Evolutionary conservation across 2,113 vertebrate genomes (phyloP), one percentile per base, ranked within the genome.

Genomic region (Spea bombifrons): DNA sequence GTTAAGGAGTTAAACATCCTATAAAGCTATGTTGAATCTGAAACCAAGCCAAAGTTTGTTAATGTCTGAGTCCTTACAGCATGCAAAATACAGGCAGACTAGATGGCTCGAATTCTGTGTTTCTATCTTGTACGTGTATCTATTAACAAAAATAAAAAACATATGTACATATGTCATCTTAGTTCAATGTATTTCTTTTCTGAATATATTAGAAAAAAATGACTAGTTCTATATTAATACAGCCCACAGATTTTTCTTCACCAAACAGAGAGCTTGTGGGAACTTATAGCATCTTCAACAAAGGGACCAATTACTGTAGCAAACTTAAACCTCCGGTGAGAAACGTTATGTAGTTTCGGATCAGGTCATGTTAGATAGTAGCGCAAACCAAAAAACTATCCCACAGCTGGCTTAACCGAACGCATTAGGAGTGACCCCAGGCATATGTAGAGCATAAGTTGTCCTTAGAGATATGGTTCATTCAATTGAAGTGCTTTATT

Each of bases 371-470:
- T 76, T 80, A 67, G 10, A 75, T 57, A 10, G 0, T 81, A 79
- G 30, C 81, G 66, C 10, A 82, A 81, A 82, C 75, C 80, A 74
- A 4, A 30, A 75, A 78, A 82, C 84, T 80, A 81, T 74, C 64
- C 66, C 57, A 66, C 44, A 57, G 0, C 73, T 3, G 3, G 3
- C 63, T 2, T 72, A 53, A 78, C 82, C 6, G 0, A 66, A 82
- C 84, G 72, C 49, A 0, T 7, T 63, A 43, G 61, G 59, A 84
- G 52, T 30, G 46, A 80, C 64, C 50, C 52, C 6, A 68, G 53
- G 64, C 70, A 73, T 72, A 59, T 45, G 45, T 46, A 67, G 64
- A 66, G 76, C 65, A 17, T 53, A 55, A 79, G 52, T 12, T 30
- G 66, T 66, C 78, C 64, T 67, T 47, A 7, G 52, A 68, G 71